Evolutionary conservation across 2,113 vertebrate genomes (phyloP).

Genomic region (Paradisaea rubra): DNA sequence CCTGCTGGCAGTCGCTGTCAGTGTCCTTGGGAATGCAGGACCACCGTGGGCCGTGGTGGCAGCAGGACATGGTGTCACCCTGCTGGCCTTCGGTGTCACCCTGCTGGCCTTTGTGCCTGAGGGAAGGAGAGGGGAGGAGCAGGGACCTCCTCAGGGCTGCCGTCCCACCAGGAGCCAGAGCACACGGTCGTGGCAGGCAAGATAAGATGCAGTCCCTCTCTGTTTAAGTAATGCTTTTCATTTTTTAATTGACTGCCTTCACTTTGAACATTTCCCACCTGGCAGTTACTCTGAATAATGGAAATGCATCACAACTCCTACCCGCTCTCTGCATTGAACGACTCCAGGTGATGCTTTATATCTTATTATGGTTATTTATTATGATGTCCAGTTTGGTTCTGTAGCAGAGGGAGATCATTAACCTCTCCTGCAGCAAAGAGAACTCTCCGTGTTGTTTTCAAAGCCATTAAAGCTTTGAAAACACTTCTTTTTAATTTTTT

Average conservation of each 20-base stretch:
- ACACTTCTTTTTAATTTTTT: not conserved
- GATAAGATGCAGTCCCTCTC: accelerated
- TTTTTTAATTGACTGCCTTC: not conserved
- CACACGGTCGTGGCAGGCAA: accelerated
- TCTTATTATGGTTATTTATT: constrained; percentile 50
- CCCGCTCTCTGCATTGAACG: not conserved
- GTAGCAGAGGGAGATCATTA: constrained; percentile 44
- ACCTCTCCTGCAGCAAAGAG: constrained; percentile 17
- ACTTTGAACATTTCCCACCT: not conserved
- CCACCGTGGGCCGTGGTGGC: accelerated
- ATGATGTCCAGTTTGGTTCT: not conserved
- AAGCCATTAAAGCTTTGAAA: constrained; percentile 45
- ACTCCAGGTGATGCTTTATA: constrained; percentile 9
- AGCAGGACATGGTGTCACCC: accelerated
- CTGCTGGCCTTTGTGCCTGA: not conserved
- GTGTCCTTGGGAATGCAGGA: not conserved
- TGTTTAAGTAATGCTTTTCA: not conserved
- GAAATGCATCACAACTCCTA: not conserved
- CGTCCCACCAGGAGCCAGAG: accelerated
- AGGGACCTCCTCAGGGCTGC: not conserved
- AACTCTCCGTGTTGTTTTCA: constrained; percentile 13
- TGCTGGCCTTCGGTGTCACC: accelerated
- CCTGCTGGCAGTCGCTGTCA: accelerated
- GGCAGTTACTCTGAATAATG: not conserved
- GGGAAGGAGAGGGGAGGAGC: not conserved